Conservation (phyloP, 2,888 invertebrate species). For the Cryptus armator region DNA sequence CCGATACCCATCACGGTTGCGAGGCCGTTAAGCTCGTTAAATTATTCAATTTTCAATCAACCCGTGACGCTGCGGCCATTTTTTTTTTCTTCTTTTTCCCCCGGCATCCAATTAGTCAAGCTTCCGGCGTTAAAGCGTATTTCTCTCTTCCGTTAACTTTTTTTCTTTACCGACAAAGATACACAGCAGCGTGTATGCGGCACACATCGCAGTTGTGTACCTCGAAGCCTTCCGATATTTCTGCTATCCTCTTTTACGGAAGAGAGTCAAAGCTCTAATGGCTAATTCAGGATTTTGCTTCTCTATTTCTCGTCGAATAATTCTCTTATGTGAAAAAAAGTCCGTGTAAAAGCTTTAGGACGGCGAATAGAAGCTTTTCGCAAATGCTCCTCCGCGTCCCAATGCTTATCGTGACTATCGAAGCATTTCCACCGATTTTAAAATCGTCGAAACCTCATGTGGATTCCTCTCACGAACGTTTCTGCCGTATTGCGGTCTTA, state of each 20-base stretch:
- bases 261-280: background rate
- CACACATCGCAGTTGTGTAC: background rate
- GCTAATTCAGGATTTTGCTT: background rate
- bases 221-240: background rate
- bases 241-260: background rate
- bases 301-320: background rate
- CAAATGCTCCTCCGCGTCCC: background rate
- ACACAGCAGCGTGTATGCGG: background rate
- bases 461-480: conserved; percentile 14
- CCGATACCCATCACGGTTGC: background rate
- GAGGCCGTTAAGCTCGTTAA: conserved; percentile 5
- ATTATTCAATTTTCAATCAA: conserved; percentile 20
- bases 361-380: background rate
- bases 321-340: background rate
- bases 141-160: background rate
- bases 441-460: background rate
- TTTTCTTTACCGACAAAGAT: background rate
- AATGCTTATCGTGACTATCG: background rate
- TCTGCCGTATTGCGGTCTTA: conserved; percentile 26
- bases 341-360: background rate
- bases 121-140: background rate
- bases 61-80: background rate
- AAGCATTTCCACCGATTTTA: background rate
- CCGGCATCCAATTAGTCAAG: conserved; percentile 1
- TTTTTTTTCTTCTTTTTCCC: background rate